Conservation (phyloP, 2,113 vertebrate species). For the Aegotheles bennettii region DNA sequence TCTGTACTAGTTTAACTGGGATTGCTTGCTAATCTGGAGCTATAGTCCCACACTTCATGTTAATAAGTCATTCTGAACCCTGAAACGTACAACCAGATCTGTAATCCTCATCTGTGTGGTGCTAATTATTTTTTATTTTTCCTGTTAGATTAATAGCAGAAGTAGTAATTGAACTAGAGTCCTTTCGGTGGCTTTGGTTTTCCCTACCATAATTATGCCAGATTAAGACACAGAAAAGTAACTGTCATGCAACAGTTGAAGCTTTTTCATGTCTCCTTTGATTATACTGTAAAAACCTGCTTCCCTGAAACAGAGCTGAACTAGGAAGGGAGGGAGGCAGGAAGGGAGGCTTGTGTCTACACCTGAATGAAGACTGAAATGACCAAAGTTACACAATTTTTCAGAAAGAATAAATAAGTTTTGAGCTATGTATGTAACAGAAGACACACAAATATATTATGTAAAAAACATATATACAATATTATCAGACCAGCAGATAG, state of each 20-base stretch:
- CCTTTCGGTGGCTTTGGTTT: background rate
- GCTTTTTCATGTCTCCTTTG: background rate
- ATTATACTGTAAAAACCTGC: background rate
- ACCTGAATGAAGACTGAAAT: background rate
- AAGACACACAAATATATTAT: background rate
- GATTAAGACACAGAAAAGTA: background rate
- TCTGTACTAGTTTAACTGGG: background rate
- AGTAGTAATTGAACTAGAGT: background rate
- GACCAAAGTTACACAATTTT: background rate
- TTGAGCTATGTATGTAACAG: background rate
- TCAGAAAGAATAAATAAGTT: fast-evolving
- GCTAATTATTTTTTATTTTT: background rate
- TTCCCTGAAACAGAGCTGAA: background rate
- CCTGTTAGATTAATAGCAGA: background rate
- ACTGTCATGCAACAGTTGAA: background rate
- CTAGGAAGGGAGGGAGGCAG: background rate
- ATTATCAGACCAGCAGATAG: background rate
- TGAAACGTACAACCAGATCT: background rate
- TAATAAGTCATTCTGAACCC: background rate
- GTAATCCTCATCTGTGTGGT: background rate
- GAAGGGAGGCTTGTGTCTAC: background rate
- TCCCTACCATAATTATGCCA: background rate
- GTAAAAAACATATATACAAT: background rate
- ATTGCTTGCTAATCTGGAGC: background rate
- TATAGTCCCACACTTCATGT: background rate